These are phyloP conservation scores for Drosophila borborema DNA, from an alignment of 2,888 invertebrate genomes.

Conservation along the genomic window DNA sequence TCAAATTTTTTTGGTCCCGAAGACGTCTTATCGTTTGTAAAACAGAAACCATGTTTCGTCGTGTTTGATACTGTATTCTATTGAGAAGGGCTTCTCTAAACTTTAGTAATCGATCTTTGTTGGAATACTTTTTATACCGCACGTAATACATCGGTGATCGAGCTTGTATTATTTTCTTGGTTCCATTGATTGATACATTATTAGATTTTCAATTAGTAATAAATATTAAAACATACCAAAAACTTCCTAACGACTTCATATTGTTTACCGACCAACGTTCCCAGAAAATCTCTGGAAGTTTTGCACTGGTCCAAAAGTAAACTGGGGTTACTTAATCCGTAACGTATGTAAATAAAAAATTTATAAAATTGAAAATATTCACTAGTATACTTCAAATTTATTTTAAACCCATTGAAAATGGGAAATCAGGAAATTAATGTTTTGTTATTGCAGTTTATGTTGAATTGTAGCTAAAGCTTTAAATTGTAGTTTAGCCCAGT, in stretches of 20 bases:
- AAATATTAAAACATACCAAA: slow-evolving; percentile 50
- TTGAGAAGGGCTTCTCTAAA: slow-evolving; percentile 70
- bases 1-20: slow-evolving; percentile 59
- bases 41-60: slow-evolving; percentile 78
- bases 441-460: too few relatives aligned
- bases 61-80: slow-evolving; percentile 80
- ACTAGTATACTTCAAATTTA: background rate
- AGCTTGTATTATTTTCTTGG: slow-evolving; percentile 82
- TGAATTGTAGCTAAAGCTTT: too few relatives aligned
- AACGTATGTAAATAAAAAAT: slow-evolving; percentile 2
- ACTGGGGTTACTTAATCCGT: slow-evolving; percentile 56
- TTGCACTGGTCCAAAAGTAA: slow-evolving; percentile 72
- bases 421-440: too few relatives aligned
- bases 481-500: too few relatives aligned
- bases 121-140: slow-evolving; percentile 67
- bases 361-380: background rate
- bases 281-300: slow-evolving; percentile 52
- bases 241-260: slow-evolving; percentile 72
- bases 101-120: slow-evolving; percentile 57
- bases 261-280: slow-evolving; percentile 39
- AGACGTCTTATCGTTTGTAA: slow-evolving; percentile 68
- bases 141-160: slow-evolving; percentile 81
- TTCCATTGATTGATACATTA: background rate
- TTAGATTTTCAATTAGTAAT: too few relatives aligned
- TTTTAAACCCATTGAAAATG: too few relatives aligned